A percentile compares a stretch with the other conserved stretches of the same genome.
Evolutionary conservation across 92 coral and sea anemone genomes (phyloP).

Genomic region (Palythoa caribaeorum): DNA sequence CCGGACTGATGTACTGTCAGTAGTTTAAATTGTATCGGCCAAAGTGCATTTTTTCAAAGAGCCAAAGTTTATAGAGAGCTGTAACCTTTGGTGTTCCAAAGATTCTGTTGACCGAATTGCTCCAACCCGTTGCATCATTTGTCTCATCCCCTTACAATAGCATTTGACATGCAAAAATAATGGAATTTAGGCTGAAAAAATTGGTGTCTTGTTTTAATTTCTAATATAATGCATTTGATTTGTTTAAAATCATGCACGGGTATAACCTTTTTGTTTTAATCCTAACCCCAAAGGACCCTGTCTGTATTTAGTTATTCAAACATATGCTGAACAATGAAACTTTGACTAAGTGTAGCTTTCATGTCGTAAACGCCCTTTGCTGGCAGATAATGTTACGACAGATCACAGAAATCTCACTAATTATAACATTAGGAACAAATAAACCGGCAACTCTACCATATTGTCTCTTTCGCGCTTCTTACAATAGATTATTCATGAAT

Average conservation of each 20-base stretch:
- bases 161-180: conserved; percentile 43
- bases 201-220: not conserved
- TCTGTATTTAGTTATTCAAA: not conserved
- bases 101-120: conserved; percentile 48
- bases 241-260: not conserved
- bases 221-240: not conserved
- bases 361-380: not conserved
- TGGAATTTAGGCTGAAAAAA: not conserved
- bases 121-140: conserved; percentile 40
- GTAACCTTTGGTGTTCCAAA: conserved; percentile 50
- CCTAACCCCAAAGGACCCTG: not conserved
- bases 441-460: no score
- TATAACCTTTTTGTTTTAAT: not conserved
- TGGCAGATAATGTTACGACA: no score
- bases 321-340: not conserved
- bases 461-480: no score
- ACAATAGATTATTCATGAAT: no score
- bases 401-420: no score
- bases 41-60: conserved; percentile 40
- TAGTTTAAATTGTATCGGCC: conserved; percentile 48
- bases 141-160: conserved; percentile 50
- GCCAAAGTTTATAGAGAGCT: conserved; percentile 45
- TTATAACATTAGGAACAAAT: no score
- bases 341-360: not conserved
- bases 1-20: no score